Evolutionary conservation across 2,113 vertebrate genomes (phyloP).

Genomic region (Syngnathoides biaculeatus): DNA sequence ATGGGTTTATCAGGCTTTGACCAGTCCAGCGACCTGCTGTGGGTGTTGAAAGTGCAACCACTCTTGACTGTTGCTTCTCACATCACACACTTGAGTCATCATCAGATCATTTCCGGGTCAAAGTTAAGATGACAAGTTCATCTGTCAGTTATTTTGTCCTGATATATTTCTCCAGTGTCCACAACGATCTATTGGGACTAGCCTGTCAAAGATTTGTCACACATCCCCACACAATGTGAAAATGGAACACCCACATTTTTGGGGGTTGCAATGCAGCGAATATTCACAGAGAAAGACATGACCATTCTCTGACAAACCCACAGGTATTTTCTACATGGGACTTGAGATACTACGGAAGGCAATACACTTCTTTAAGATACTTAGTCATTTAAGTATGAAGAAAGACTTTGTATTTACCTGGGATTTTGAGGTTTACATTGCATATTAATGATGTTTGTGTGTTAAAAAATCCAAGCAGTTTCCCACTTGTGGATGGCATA

Average conservation of each 20-base stretch:
- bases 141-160: background rate
- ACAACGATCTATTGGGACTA: background rate
- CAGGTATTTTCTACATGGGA: slow-evolving; percentile 12
- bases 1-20: too few species aligned
- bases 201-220: slow-evolving; percentile 30
- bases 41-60: background rate
- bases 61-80: background rate
- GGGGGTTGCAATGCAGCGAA: slow-evolving; percentile 23
- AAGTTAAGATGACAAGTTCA: slow-evolving; percentile 4
- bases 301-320: slow-evolving; percentile 9
- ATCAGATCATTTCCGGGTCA: background rate
- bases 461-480: slow-evolving; percentile 16
- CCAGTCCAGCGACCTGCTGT: background rate
- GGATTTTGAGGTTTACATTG: background rate
- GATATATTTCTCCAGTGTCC: background rate
- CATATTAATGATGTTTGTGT: slow-evolving; percentile 2
- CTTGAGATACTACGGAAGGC: too few species aligned
- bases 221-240: background rate
- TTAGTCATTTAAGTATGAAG: background rate
- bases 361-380: too few species aligned
- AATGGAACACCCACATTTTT: slow-evolving; percentile 28
- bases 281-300: slow-evolving; percentile 2
- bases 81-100: background rate
- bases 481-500: background rate
- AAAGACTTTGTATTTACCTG: background rate